Base-by-base conservation (phyloP, 2,888 invertebrate genomes). In the Cephus nigrinus region DNA sequence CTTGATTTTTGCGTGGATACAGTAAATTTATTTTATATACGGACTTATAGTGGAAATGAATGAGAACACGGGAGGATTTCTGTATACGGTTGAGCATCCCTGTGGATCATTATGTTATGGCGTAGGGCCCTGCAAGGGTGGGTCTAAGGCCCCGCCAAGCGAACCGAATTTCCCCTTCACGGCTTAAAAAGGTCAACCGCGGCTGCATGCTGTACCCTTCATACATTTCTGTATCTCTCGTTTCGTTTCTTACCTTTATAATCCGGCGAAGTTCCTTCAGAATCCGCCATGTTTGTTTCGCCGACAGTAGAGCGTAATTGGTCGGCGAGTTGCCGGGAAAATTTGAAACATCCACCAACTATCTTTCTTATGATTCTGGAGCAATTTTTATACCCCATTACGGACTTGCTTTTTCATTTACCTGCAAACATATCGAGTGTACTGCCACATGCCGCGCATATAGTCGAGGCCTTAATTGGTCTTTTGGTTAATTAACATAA, bases 131-230 rank as follows among this genome's bases (percentile, higher is more conserved):
- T 40, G 68, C 76, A 82, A 75, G 80, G 83, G 80, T 83, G 81
- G 82, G 83, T 80, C 78, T 81, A 78, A 76, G 81, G 80, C 73
- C 76, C 82, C 81, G 83, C 81, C 84, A 86, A 85, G 85, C 87
- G 87, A 75, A 86, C 85, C 87, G 84, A 88, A 88, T 88, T 83
- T 87, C 84, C 83, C 84, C 87, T 88, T 88, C 87, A 88, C 86
- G 87, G 82, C 83, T 88, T 86, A 82, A 88, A 85, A 87, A 86
- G 87, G 87, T 88, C 87, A 85, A 80, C 81, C 80, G 80, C 78
- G 80, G 84, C 81, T 80, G 81, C 81, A 79, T 77, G 34, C 77
- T 33, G 11, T 31, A 32, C 71, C 15, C 71, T 31, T 33, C 71
- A 12, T 33, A n/a, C 74, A 30, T 74, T 74, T 33, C 74, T 74